A percentile compares a stretch with the other conserved stretches of the same genome.
Evolutionary conservation across 2,797 vertebrate species (phyloP).

Genomic region (Perodicticus potto): DNA sequence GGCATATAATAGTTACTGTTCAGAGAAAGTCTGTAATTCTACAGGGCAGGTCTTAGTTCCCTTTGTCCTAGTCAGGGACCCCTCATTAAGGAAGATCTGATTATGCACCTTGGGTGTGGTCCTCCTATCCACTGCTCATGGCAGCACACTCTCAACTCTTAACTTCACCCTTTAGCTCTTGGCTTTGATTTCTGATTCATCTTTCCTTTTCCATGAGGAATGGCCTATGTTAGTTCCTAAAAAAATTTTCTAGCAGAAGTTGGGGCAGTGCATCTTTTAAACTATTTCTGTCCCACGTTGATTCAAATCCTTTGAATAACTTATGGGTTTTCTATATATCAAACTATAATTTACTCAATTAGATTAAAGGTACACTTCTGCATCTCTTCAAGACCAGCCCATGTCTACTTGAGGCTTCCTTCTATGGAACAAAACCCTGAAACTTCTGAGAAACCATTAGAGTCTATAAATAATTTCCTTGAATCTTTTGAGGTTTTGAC

Average conservation of each 20-base stretch:
- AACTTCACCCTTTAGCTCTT: background rate
- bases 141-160: background rate
- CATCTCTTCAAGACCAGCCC: background rate
- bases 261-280: background rate
- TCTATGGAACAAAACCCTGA: conserved; percentile 30
- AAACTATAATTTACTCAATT: conserved; percentile 49
- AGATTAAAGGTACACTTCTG: background rate
- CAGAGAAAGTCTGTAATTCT: background rate
- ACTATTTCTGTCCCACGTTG: background rate
- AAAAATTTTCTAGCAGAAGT: background rate
- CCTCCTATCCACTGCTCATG: background rate
- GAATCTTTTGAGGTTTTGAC: conserved; percentile 15
- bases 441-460: conserved; percentile 16
- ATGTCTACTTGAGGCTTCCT: background rate
- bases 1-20: background rate
- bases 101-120: background rate
- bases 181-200: background rate
- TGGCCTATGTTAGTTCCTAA: background rate
- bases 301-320: conserved; percentile 58
- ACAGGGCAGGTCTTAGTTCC: background rate
- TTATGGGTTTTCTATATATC: conserved; percentile 45
- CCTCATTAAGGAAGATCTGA: background rate
- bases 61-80: background rate
- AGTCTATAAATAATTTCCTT: conserved; percentile 41
- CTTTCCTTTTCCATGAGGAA: conserved; percentile 1